A percentile compares a stretch with the other conserved stretches of the same genome.
phyloP scores from a whole-genome alignment of 2,888 invertebrate species.

The Sesamia inferens region DNA sequence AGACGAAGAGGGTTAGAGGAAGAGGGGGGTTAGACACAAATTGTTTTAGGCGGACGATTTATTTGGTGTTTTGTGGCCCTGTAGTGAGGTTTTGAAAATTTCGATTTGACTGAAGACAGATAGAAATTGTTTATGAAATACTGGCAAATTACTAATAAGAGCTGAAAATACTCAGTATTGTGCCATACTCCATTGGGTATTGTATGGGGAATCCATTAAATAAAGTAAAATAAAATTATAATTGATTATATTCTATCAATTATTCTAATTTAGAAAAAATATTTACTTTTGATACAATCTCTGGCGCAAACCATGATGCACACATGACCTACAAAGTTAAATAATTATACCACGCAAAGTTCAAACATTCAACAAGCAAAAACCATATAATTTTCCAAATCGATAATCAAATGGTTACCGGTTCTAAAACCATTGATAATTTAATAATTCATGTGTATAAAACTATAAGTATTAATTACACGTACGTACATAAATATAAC shows the following conservation, averaged over 20 bases:
- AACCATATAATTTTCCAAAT: conserved; percentile 55
- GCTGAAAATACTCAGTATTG: not conserved
- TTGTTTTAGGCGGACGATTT: conserved; percentile 67
- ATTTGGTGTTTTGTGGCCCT: conserved; percentile 56
- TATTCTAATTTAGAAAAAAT: not conserved
- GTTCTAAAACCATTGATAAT: conserved; percentile 54
- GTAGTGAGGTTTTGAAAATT: conserved; percentile 35
- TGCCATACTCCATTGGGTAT: not conserved
- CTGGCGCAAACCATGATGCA: conserved; percentile 16
- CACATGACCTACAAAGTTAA: conserved; percentile 38
- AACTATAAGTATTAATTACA: conserved; percentile 60
- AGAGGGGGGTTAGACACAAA: conserved; percentile 57
- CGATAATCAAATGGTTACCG: conserved; percentile 56
- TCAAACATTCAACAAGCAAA: conserved; percentile 48
- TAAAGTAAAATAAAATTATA: not conserved
- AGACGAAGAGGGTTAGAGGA: conserved; percentile 46
- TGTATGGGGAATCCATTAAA: not conserved
- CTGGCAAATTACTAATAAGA: not conserved
- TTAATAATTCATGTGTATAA: conserved; percentile 49
- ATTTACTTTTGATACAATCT: conserved; percentile 2
- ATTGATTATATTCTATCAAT: not conserved
- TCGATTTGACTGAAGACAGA: not conserved
- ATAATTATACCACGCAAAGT: conserved; percentile 38
- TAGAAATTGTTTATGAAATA: not conserved
- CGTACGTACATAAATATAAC: conserved; percentile 54